A percentile compares a stretch with the other conserved stretches of the same genome.
These are phyloP conservation scores for Siniperca knerii DNA, from an alignment of 2,113 vertebrate genomes.

Conservation along the genomic window DNA sequence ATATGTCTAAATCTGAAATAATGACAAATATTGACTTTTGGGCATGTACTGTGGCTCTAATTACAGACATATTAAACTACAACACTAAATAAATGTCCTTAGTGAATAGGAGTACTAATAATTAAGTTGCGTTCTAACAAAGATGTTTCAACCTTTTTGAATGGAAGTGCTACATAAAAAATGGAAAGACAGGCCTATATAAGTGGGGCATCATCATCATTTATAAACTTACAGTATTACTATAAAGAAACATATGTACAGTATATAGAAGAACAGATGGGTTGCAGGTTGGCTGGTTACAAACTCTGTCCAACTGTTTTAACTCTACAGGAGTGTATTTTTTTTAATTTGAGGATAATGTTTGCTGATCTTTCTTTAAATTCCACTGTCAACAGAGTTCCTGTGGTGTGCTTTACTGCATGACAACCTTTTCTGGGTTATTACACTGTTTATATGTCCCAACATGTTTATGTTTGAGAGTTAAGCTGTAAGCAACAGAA, in stretches of 20 bases:
- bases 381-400: conserved; percentile 1
- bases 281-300: conserved; percentile 78
- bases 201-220: neutral
- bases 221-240: conserved; percentile 17
- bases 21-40: neutral
- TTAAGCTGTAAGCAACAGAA: neutral
- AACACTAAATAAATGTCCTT: conserved; percentile 40
- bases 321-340: conserved; percentile 12
- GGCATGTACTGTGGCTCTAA: neutral
- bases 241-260: conserved; percentile 7
- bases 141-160: neutral
- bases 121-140: neutral
- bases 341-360: neutral
- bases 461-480: neutral
- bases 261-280: conserved; percentile 14
- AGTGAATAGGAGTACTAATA: neutral
- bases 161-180: neutral
- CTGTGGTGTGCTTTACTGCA: neutral
- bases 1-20: conserved; percentile 7
- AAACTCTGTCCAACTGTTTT: conserved; percentile 60
- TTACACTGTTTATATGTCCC: neutral
- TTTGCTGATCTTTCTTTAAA: neutral
- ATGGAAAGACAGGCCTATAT: neutral
- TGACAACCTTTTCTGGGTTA: neutral
- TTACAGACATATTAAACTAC: conserved; percentile 21